Percentiles rank a stretch among this genome's conserved stretches.
These are phyloP conservation scores for Oligia fasciuncula DNA, from an alignment of 2,888 invertebrate species.

Conservation along the genomic window DNA sequence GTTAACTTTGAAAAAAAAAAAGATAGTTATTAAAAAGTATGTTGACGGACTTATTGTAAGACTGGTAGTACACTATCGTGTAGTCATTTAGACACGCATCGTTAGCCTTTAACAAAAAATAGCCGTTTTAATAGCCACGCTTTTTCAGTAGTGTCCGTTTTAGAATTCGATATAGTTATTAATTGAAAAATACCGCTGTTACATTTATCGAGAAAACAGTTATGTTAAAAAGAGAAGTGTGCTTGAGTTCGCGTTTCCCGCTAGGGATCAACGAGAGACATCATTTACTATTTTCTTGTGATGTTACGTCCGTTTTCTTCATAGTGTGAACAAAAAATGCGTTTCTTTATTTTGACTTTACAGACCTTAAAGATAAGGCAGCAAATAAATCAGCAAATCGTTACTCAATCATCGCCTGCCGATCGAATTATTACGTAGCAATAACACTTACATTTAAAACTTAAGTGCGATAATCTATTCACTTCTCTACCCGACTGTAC, in stretches of 20 bases:
- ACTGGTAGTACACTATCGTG: conserved; percentile 52
- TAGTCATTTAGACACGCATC: conserved; percentile 55
- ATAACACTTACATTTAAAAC: conserved; percentile 31
- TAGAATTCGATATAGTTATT: conserved; percentile 54
- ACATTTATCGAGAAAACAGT: conserved; percentile 41
- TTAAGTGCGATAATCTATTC: conserved; percentile 24
- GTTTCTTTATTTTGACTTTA: conserved; percentile 1
- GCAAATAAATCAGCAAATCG: neutral
- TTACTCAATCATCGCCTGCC: conserved; percentile 34
- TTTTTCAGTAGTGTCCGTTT: conserved; percentile 45
- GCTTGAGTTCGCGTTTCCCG: conserved; percentile 17
- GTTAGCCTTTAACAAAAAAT: conserved; percentile 49
- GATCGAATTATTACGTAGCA: conserved; percentile 27
- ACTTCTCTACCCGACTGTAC: conserved; percentile 42
- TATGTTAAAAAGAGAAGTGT: neutral
- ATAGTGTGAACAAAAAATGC: neutral
- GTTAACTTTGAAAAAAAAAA: neutral
- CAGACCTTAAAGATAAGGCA: conserved; percentile 5
- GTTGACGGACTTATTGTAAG: conserved; percentile 45
- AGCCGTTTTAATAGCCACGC: conserved; percentile 30
- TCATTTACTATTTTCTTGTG: conserved; percentile 17
- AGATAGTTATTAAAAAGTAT: conserved; percentile 3
- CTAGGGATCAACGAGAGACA: conserved; percentile 18
- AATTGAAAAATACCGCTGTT: conserved; percentile 47
- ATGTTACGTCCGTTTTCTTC: neutral